Percentiles rank a stretch among this genome's conserved stretches.
Evolutionary conservation across 2,113 vertebrate species (phyloP).

Genomic region (Pipra filicauda): DNA sequence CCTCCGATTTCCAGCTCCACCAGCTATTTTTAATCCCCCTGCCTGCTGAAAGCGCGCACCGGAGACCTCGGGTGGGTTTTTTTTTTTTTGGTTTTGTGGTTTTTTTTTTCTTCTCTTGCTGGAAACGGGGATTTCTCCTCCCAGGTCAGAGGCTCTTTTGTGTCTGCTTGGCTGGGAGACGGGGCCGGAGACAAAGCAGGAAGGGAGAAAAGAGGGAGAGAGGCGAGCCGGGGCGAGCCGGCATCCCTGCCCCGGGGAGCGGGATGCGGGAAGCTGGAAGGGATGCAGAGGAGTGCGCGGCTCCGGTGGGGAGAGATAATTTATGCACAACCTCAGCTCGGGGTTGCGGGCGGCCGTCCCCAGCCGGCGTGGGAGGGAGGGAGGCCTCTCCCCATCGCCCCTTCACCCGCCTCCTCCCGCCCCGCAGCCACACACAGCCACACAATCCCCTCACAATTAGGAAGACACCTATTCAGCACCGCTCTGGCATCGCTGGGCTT

Average conservation of each 20-base stretch:
- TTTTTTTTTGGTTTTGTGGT: no score
- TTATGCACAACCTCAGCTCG: constrained; percentile 50
- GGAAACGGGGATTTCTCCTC: neutral
- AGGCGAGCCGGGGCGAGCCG: constrained; percentile 9
- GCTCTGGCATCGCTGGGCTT: constrained; percentile 36
- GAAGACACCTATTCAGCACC: constrained; percentile 48
- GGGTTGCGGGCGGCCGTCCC: constrained; percentile 52
- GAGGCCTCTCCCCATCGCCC: constrained; percentile 47
- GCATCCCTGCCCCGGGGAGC: neutral
- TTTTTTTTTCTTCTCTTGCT: neutral
- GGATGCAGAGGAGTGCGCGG: neutral
- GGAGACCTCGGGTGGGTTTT: neutral
- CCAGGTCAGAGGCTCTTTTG: constrained; percentile 49
- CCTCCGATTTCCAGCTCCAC: neutral
- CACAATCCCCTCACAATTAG: constrained; percentile 3
- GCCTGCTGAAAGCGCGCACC: neutral
- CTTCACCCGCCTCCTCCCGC: constrained; percentile 51
- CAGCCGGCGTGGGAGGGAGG: constrained; percentile 39
- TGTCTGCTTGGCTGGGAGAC: constrained; percentile 55
- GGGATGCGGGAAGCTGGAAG: neutral
- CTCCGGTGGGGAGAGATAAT: constrained; percentile 12
- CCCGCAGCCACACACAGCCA: constrained; percentile 32
- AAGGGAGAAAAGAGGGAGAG: neutral
- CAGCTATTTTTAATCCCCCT: constrained; percentile 15
- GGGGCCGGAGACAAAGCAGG: constrained; percentile 49